A percentile compares a stretch with the other conserved stretches of the same genome.
Evolutionary conservation across 2,113 vertebrate genomes (phyloP).

Genomic region (Tauraco erythrolophus): DNA sequence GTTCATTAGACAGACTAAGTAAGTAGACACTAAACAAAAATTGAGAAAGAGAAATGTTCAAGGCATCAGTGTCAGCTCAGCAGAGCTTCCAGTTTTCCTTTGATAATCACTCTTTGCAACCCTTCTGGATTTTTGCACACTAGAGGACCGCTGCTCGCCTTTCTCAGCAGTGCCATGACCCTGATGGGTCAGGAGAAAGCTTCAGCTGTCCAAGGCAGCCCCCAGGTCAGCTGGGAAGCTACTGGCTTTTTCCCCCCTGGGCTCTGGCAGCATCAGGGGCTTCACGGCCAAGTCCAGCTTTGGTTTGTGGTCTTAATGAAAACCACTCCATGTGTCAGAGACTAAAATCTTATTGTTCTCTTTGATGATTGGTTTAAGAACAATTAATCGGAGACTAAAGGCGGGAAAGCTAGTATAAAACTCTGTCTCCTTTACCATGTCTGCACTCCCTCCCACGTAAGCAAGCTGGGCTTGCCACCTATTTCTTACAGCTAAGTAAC

Average conservation of each 20-base stretch:
- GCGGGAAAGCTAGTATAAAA: background rate
- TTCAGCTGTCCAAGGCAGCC: background rate
- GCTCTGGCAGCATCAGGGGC: background rate
- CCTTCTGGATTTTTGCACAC: background rate
- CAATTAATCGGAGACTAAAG: background rate
- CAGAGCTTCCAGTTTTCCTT: background rate
- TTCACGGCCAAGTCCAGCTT: background rate
- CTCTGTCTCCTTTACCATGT: background rate
- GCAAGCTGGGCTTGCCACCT: background rate
- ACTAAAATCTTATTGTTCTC: background rate
- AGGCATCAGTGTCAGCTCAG: background rate
- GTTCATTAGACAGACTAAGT: slow-evolving; percentile 46
- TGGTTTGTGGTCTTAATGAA: background rate
- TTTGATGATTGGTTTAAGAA: background rate
- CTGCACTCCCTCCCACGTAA: background rate
- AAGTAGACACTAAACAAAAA: slow-evolving; percentile 49
- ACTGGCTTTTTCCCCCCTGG: background rate
- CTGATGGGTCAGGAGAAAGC: background rate
- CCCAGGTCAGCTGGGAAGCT: background rate
- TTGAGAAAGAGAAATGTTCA: background rate
- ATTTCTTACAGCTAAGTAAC: background rate
- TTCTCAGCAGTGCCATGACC: background rate
- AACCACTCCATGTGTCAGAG: background rate
- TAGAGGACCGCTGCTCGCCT: background rate
- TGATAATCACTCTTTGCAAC: background rate